A percentile compares a stretch with the other conserved stretches of the same genome.
Evolutionary conservation across 2,797 vertebrate species (phyloP).

Genomic region (Philypnodon macrostomus): DNA sequence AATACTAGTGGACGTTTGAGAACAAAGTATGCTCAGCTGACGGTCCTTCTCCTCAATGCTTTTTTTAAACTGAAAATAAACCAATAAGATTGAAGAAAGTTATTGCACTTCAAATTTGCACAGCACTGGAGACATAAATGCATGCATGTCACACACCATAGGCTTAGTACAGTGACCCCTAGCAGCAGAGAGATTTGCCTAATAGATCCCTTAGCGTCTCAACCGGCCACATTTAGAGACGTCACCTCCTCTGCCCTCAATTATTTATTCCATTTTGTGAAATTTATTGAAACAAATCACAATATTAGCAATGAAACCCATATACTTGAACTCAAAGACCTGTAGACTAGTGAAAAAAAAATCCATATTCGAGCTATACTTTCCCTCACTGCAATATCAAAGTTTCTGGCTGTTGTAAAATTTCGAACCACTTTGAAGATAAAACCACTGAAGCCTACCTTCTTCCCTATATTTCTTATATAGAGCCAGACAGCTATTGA

Average conservation of each 20-base stretch:
- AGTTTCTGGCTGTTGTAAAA: constrained; percentile 18
- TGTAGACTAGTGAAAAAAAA: background rate
- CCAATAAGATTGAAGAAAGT: too few relatives aligned
- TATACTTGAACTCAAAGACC: constrained; percentile 1
- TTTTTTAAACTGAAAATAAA: too few relatives aligned
- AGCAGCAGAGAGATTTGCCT: background rate
- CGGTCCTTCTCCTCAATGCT: too few relatives aligned
- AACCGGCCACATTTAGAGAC: constrained; percentile 5
- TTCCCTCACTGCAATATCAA: constrained; percentile 18
- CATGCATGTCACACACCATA: background rate
- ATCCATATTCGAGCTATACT: constrained; percentile 4
- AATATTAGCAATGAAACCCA: background rate
- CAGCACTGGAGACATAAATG: constrained; percentile 16
- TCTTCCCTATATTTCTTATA: constrained; percentile 2
- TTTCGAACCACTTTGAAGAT: constrained; percentile 30
- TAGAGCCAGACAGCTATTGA: constrained; percentile 29
- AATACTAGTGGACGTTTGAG: too few relatives aligned
- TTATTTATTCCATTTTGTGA: constrained; percentile 10
- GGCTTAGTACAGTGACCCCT: background rate
- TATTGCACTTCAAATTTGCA: too few relatives aligned
- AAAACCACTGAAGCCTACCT: constrained; percentile 16
- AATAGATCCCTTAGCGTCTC: constrained; percentile 14
- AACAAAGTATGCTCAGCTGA: too few relatives aligned
- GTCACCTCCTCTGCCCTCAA: background rate
- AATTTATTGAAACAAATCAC: background rate